phyloP scores from a whole-genome alignment of 92 coral and sea anemone species.

The Parazoanthus swiftii region DNA sequence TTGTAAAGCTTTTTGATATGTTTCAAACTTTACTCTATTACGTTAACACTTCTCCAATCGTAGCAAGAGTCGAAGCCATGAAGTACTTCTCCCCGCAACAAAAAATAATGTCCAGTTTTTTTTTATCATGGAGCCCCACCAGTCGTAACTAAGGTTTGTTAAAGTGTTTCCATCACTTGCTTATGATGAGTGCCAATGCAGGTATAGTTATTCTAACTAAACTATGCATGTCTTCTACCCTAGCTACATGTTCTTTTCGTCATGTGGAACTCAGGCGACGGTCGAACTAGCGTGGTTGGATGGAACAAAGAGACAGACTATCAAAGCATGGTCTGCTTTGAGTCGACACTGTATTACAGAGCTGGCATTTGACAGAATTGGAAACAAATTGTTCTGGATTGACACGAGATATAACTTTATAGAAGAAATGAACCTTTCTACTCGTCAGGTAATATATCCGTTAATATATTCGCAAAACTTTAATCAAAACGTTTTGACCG shows the following conservation, averaged over 20 bases:
- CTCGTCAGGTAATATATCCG: neutral
- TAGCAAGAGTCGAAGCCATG: too few relatives aligned
- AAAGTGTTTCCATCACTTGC: too few relatives aligned
- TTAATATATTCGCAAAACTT: too few relatives aligned
- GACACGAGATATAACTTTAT: neutral
- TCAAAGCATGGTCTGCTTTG: slow-evolving; percentile 25
- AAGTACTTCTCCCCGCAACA: too few relatives aligned
- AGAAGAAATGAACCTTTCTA: slow-evolving; percentile 10
- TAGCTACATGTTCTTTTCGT: slow-evolving; percentile 26
- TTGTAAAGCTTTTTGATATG: too few relatives aligned
- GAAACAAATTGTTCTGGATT: slow-evolving; percentile 10
- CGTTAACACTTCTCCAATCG: too few relatives aligned
- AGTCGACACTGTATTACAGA: slow-evolving; percentile 15
- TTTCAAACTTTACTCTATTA: too few relatives aligned
- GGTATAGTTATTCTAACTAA: neutral
- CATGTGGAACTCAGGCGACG: slow-evolving; percentile 6
- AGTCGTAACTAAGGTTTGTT: too few relatives aligned
- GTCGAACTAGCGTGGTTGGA: neutral
- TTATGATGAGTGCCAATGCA: too few relatives aligned
- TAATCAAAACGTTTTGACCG: too few relatives aligned
- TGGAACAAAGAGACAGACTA: neutral
- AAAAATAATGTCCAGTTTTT: too few relatives aligned
- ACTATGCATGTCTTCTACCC: neutral
- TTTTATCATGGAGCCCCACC: too few relatives aligned
- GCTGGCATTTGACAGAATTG: slow-evolving; percentile 9